Percentiles rank a stretch among this genome's conserved stretches.
Conservation (phyloP, 2,113 vertebrate species). For the Agelaius phoeniceus region DNA sequence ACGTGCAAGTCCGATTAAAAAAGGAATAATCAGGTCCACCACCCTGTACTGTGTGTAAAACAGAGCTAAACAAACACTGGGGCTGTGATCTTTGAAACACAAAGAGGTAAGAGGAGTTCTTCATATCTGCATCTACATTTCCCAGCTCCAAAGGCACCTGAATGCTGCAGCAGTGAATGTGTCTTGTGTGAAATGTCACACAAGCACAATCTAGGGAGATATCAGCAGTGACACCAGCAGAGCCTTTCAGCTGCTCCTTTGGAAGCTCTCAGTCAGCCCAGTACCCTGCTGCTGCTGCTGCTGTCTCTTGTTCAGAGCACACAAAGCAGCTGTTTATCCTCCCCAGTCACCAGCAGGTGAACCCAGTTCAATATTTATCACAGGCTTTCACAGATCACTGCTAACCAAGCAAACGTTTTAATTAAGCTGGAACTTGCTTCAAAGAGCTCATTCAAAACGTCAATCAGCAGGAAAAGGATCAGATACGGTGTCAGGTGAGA, state of each 20-base stretch:
- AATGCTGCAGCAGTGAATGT: conserved; percentile 73
- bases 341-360: conserved; percentile 97
- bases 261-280: conserved; percentile 60
- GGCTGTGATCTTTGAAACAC: conserved; percentile 69
- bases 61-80: conserved; percentile 63
- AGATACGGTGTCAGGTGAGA: conserved; percentile 93
- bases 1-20: conserved; percentile 41
- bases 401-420: conserved; percentile 98
- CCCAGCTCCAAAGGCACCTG: conserved; percentile 72
- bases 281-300: conserved; percentile 70
- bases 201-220: conserved; percentile 77
- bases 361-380: conserved; percentile 99
- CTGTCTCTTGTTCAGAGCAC: conserved; percentile 78
- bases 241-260: conserved; percentile 75
- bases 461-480: conserved; percentile 91
- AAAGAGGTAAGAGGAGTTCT: conserved; percentile 62
- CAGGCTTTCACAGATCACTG: conserved; percentile 99
- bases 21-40: conserved; percentile 37
- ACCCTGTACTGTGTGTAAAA: conserved; percentile 49
- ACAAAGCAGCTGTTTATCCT: conserved; percentile 98
- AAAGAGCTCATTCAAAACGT: conserved; percentile 98
- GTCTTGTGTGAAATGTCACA: conserved; percentile 90
- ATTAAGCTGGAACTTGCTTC: conserved; percentile 99
- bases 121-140: conserved; percentile 73
- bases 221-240: conserved; percentile 77